phyloP scores from a whole-genome alignment of 2,888 invertebrate genomes.

The Horisme vitalbata region DNA sequence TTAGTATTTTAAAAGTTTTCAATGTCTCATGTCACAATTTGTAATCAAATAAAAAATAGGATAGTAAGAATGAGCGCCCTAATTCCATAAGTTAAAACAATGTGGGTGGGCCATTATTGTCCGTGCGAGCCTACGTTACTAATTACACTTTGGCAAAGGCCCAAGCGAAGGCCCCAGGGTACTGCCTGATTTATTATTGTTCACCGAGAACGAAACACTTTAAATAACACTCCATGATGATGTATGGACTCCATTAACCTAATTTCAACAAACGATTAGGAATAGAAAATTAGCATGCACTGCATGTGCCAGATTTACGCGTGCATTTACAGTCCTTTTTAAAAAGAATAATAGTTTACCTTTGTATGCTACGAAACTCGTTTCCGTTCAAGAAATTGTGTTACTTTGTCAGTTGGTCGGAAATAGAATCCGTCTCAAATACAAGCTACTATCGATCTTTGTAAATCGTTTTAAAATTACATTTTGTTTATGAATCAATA shows the following conservation, averaged over 20 bases:
- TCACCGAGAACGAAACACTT: conserved; percentile 66
- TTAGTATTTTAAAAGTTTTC: no score
- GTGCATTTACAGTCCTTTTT: conserved; percentile 11
- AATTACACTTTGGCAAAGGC: conserved; percentile 74
- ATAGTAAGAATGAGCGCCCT: conserved; percentile 44
- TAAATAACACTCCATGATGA: conserved; percentile 61
- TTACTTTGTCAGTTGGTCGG: no score
- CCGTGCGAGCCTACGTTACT: conserved; percentile 62
- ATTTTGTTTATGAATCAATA: no score
- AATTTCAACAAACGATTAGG: conserved; percentile 35
- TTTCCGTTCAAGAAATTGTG: no score
- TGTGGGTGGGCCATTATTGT: conserved; percentile 63
- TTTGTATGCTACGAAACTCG: no score
- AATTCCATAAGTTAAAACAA: conserved; percentile 66
- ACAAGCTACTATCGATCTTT: no score
- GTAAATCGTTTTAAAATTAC: no score
- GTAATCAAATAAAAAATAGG: conserved; percentile 15
- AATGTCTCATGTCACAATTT: no score
- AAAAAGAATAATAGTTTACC: conserved; percentile 1
- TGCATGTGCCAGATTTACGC: conserved; percentile 28
- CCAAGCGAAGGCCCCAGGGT: conserved; percentile 61
- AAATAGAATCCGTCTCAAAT: no score
- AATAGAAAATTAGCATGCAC: conserved; percentile 30
- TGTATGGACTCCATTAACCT: conserved; percentile 53
- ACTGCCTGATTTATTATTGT: conserved; percentile 72